Conservation (phyloP, 2,888 invertebrate genomes). For the Minunthozetes semirufus region DNA sequence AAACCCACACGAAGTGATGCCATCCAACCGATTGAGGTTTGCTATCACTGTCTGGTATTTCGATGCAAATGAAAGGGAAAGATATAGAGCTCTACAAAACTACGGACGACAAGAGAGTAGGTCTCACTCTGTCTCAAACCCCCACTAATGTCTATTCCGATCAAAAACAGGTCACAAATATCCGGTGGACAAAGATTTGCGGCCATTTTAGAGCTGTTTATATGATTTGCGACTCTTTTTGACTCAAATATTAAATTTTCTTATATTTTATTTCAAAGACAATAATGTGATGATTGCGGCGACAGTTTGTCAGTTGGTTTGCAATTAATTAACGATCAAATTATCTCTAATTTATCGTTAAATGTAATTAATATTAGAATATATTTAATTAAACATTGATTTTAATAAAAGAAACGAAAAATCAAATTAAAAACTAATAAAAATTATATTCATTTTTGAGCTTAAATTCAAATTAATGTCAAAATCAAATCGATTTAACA, state of each 20-base stretch:
- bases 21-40: slow-evolving; percentile 47
- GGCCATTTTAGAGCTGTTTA: neutral
- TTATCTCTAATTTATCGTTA: too few species aligned
- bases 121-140: neutral
- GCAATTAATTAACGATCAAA: too few species aligned
- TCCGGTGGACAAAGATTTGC: slow-evolving; percentile 27
- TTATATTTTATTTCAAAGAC: too few species aligned
- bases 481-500: too few species aligned
- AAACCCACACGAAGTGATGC: slow-evolving; percentile 78
- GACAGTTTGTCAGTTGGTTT: too few species aligned
- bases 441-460: too few species aligned
- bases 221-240: neutral
- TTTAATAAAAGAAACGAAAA: too few species aligned
- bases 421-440: too few species aligned
- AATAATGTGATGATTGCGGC: too few species aligned
- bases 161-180: neutral
- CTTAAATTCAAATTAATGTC: too few species aligned
- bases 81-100: slow-evolving; percentile 29
- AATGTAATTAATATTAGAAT: too few species aligned
- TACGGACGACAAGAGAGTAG: slow-evolving; percentile 33
- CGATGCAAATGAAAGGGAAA: slow-evolving; percentile 61
- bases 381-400: too few species aligned
- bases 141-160: neutral
- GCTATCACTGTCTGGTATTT: slow-evolving; percentile 90
- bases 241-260: neutral